phyloP scores from a whole-genome alignment of 2,113 vertebrate species.

The Myotis brandtii region DNA sequence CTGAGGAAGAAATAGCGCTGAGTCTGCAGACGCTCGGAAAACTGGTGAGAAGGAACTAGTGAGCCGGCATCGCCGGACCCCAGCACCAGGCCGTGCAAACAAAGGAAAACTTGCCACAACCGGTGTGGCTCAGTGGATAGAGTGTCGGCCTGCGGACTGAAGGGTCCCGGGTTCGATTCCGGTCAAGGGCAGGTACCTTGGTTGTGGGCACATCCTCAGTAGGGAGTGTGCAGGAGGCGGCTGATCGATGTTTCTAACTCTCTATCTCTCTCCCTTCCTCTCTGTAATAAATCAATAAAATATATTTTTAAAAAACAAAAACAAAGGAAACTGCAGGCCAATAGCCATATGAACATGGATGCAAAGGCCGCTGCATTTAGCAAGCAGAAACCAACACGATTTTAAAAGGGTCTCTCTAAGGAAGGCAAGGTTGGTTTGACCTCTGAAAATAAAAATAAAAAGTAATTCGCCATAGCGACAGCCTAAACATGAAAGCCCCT shows the following conservation, averaged over 20 bases:
- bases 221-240: too few species aligned
- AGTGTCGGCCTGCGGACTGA: too few species aligned
- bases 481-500: background rate
- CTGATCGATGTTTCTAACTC: too few species aligned
- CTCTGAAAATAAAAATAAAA: background rate
- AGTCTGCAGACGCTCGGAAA: background rate
- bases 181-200: too few species aligned
- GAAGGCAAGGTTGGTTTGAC: background rate
- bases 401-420: background rate
- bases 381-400: background rate
- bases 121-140: too few species aligned
- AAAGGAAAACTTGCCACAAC: background rate
- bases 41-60: background rate
- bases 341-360: background rate
- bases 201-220: too few species aligned
- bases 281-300: too few species aligned
- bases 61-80: background rate
- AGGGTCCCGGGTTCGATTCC: too few species aligned
- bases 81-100: background rate
- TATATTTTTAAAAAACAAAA: too few species aligned
- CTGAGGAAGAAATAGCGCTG: background rate
- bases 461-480: background rate
- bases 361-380: background rate
- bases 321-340: background rate
- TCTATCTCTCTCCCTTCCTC: too few species aligned